Conservation (phyloP, 2,888 invertebrate species). For the Drosophila kanekoi region DNA sequence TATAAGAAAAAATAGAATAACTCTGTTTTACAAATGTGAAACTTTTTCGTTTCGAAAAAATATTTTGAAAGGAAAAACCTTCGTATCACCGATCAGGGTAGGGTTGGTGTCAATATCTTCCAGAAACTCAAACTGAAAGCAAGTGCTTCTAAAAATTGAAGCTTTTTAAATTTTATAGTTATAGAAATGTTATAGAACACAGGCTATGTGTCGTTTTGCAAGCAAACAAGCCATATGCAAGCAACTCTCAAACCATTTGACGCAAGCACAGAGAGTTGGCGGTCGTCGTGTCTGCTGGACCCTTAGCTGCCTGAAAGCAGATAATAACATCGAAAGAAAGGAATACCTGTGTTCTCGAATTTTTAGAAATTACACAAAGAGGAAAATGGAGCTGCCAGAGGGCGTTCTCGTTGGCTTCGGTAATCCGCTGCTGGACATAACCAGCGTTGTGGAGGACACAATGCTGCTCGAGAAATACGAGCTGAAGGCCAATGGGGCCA, state of each 20-base stretch:
- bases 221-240: not conserved
- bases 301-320: not conserved
- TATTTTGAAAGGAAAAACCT: no score
- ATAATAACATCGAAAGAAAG: not conserved
- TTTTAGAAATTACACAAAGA: conserved; percentile 78
- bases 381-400: conserved; percentile 49
- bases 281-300: not conserved
- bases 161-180: no score
- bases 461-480: conserved; percentile 60
- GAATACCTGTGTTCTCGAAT: not conserved
- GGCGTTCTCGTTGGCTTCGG: conserved; percentile 66
- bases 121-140: no score
- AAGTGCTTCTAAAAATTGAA: no score
- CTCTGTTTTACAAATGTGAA: no score
- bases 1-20: no score
- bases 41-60: no score
- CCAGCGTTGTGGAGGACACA: conserved; percentile 52
- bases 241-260: not conserved
- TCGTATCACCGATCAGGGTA: not conserved
- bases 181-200: no score
- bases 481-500: conserved; percentile 51
- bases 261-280: not conserved
- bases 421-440: conserved; percentile 68
- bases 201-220: no score
- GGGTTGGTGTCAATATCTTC: no score